These are phyloP conservation scores for Pachypsylla venusta DNA, from an alignment of 1,140 invertebrate species.

Conservation along the genomic window DNA sequence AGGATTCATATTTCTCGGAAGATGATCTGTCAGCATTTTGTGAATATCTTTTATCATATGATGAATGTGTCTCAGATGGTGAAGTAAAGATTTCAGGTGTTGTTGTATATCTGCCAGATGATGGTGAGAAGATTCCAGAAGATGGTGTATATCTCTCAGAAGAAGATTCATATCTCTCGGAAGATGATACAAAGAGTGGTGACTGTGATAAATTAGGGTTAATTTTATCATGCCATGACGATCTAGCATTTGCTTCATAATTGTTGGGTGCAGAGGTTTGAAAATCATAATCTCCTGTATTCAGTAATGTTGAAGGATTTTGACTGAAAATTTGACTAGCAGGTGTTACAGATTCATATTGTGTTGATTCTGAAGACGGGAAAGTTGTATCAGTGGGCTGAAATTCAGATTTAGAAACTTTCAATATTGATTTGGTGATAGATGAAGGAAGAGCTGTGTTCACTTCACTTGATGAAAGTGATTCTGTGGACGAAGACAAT, in stretches of 20 bases:
- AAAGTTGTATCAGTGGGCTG: neutral
- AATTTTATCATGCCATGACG: neutral
- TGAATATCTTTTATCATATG: too few relatives aligned
- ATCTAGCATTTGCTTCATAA: neutral
- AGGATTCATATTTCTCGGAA: too few relatives aligned
- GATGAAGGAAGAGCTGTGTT: neutral
- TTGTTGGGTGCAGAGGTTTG: neutral
- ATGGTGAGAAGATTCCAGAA: too few relatives aligned
- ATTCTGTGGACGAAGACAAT: neutral
- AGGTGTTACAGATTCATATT: neutral
- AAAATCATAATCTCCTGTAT: too few relatives aligned
- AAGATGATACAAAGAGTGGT: conserved; percentile 2
- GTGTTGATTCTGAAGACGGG: neutral
- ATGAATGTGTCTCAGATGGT: too few relatives aligned
- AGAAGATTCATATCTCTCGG: too few relatives aligned
- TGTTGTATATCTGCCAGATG: too few relatives aligned
- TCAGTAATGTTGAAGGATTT: too few relatives aligned
- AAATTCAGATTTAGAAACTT: neutral
- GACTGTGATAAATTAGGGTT: neutral
- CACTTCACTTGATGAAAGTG: neutral
- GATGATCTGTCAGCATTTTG: too few relatives aligned
- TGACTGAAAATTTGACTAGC: neutral
- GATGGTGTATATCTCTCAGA: too few relatives aligned
- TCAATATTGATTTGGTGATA: neutral
- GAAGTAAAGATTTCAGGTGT: too few relatives aligned